Conservation (phyloP, 2,797 vertebrate species). For the Myiothlypis coronata region DNA sequence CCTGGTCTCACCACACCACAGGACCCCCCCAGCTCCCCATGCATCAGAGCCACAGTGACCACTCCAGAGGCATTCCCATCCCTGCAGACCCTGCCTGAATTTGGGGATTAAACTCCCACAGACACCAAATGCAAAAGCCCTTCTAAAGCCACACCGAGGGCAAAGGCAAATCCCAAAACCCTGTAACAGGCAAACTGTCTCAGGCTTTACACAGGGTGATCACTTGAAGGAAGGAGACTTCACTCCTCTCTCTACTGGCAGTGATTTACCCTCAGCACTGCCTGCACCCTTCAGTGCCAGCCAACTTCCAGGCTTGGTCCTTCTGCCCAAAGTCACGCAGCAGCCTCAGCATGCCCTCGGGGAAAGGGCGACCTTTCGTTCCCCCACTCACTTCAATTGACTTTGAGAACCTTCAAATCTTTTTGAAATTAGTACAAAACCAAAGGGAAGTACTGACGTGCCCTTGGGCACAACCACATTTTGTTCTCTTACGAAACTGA, state of each 20-base stretch:
- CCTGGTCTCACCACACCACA: neutral
- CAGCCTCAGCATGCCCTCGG: neutral
- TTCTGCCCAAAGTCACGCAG: neutral
- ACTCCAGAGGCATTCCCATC: neutral
- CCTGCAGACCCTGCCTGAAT: fast-evolving
- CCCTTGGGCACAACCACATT: neutral
- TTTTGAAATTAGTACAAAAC: neutral
- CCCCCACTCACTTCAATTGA: neutral
- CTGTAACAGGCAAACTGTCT: no score
- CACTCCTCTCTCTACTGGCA: fast-evolving
- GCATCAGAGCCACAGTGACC: fast-evolving
- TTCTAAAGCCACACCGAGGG: neutral
- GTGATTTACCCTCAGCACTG: neutral
- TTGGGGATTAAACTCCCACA: neutral
- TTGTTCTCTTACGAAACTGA: neutral
- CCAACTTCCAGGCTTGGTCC: neutral
- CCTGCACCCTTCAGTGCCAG: neutral
- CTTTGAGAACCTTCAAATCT: neutral
- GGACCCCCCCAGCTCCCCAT: neutral
- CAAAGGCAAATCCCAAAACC: neutral
- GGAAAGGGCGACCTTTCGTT: neutral
- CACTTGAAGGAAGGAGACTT: neutral
- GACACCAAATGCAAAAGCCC: neutral
- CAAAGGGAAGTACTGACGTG: neutral
- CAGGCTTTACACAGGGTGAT: fast-evolving